A percentile compares a stretch with the other conserved stretches of the same genome.
Evolutionary conservation across 2,888 invertebrate genomes (phyloP).

Genomic region (Dasypogon diadema): DNA sequence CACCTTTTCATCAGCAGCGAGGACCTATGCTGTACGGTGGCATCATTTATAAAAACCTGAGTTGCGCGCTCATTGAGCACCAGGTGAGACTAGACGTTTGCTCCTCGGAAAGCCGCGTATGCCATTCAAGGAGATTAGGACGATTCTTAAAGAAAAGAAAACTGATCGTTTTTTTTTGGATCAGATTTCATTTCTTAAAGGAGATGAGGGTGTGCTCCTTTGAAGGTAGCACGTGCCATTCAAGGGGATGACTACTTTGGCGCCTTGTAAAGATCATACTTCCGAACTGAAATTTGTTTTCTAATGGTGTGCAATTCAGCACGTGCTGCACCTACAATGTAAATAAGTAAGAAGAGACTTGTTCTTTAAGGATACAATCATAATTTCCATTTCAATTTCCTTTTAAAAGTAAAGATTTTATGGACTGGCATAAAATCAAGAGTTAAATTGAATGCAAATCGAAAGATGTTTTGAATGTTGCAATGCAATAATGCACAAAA

Average conservation of each 20-base stretch:
- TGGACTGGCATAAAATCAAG: too few relatives aligned
- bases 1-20: not conserved
- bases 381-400: too few relatives aligned
- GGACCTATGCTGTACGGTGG: not conserved
- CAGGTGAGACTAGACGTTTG: slow-evolving; percentile 21
- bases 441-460: too few relatives aligned
- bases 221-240: slow-evolving; percentile 14
- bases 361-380: too few relatives aligned
- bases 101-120: slow-evolving; percentile 6
- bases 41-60: not conserved
- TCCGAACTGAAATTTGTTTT: too few relatives aligned
- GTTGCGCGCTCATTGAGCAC: slow-evolving; percentile 27
- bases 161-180: slow-evolving; percentile 9
- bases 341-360: too few relatives aligned
- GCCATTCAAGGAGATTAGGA: slow-evolving; percentile 36
- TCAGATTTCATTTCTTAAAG: not conserved
- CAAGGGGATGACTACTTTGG: slow-evolving; percentile 1
- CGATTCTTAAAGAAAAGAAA: slow-evolving; percentile 24
- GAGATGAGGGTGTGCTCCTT: slow-evolving; percentile 36
- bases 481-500: too few relatives aligned
- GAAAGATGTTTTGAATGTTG: too few relatives aligned
- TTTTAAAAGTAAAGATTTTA: too few relatives aligned
- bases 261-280: not conserved
- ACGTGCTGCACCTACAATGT: not conserved
- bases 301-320: not conserved